Conservation (phyloP, 1,140 invertebrate species). For the Drosophila pallidifrons region DNA sequence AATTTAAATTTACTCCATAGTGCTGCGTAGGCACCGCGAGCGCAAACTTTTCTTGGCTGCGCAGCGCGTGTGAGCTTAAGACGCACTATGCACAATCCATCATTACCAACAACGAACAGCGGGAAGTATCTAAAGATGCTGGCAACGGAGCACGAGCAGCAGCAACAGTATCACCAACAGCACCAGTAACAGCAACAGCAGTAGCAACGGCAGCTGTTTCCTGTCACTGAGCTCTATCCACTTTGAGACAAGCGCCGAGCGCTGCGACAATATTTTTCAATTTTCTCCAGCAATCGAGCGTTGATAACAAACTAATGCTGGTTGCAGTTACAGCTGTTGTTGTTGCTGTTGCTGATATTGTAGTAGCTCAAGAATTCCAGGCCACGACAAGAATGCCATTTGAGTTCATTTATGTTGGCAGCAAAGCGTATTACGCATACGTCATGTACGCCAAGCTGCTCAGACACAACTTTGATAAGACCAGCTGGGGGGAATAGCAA, state of each 20-base stretch:
- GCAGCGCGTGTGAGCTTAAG: slow-evolving; percentile 68
- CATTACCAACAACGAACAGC: slow-evolving; percentile 55
- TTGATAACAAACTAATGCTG: slow-evolving; percentile 81
- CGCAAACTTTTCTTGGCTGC: slow-evolving; percentile 62
- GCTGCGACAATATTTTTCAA: slow-evolving; percentile 79
- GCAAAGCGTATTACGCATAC: slow-evolving; percentile 34
- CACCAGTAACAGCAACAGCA: slow-evolving; percentile 7
- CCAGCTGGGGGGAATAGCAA: background rate
- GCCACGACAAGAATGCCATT: slow-evolving; percentile 35
- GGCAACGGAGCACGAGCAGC: slow-evolving; percentile 10
- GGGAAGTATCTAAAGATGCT: slow-evolving; percentile 17
- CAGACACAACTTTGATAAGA: slow-evolving; percentile 12
- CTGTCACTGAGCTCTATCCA: slow-evolving; percentile 43
- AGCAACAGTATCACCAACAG: slow-evolving; percentile 25
- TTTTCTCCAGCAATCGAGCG: slow-evolving; percentile 79
- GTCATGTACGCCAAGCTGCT: slow-evolving; percentile 28
- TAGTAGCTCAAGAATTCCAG: slow-evolving; percentile 31
- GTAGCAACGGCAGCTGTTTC: slow-evolving; percentile 29
- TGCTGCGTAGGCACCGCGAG: slow-evolving; percentile 57
- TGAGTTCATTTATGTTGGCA: slow-evolving; percentile 38
- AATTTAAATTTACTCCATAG: too few species aligned
- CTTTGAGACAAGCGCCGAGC: slow-evolving; percentile 34
- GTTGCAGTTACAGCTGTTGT: slow-evolving; percentile 49
- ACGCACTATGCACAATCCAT: slow-evolving; percentile 73
- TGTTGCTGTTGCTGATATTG: slow-evolving; percentile 25